Evolutionary conservation across 2,888 invertebrate species (phyloP).

Genomic region (Acrocyrtus sp.): DNA sequence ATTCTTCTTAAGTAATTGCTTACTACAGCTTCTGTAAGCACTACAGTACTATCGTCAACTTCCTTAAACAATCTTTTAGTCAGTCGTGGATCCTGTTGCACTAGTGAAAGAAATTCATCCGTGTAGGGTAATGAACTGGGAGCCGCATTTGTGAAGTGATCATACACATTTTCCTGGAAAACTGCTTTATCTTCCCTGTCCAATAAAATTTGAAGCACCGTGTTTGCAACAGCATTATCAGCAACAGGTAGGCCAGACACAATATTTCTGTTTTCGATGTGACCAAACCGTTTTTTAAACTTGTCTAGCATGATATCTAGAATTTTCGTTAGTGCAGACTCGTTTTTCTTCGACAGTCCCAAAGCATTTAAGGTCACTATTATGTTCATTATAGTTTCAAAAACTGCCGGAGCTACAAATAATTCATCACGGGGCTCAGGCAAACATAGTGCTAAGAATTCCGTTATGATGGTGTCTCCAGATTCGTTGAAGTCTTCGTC

Average conservation of each 20-base stretch:
- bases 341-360: not conserved
- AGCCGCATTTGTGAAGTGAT: constrained; percentile 10
- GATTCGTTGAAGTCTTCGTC: too few species aligned
- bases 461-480: too few species aligned
- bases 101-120: constrained; percentile 16
- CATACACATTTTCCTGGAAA: constrained; percentile 14
- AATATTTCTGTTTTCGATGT: constrained; percentile 21
- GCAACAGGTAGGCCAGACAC: constrained; percentile 49
- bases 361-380: not conserved
- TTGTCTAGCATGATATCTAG: too few species aligned
- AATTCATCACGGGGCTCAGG: too few species aligned
- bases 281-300: constrained; percentile 7
- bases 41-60: not conserved
- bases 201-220: not conserved
- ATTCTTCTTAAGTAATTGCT: constrained; percentile 16
- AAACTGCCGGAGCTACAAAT: constrained; percentile 23
- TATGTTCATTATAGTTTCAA: constrained; percentile 14
- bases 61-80: not conserved
- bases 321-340: too few species aligned
- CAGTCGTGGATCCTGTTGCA: not conserved
- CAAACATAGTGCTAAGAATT: too few species aligned
- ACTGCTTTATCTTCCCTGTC: not conserved
- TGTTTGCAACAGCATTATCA: constrained; percentile 31
- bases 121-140: not conserved
- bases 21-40: constrained; percentile 26